A percentile compares a stretch with the other conserved stretches of the same genome.
These are phyloP conservation scores for Tethea ocularis DNA, from an alignment of 2,888 invertebrate genomes.

Conservation along the genomic window DNA sequence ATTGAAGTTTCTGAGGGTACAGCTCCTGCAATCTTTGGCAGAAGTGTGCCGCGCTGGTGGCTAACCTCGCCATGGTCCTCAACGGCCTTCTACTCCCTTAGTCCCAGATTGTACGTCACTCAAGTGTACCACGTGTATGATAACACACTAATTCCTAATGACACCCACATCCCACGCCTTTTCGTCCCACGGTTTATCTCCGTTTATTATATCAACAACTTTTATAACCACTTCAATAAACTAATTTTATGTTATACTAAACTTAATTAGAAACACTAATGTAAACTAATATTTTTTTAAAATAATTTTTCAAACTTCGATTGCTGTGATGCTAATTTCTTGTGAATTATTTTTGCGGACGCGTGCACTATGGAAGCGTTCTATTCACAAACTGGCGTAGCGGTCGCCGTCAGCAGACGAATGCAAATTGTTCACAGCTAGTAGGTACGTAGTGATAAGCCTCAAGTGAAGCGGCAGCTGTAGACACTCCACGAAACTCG, in stretches of 20 bases:
- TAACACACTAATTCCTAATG: conserved; percentile 40
- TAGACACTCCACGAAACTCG: conserved; percentile 2
- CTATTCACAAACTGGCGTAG: not conserved
- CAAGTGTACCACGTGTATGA: conserved; percentile 31
- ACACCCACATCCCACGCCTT: conserved; percentile 29
- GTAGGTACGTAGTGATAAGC: not conserved
- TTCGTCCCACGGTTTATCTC: conserved; percentile 29
- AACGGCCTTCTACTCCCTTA: conserved; percentile 1
- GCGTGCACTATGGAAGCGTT: conserved; percentile 5
- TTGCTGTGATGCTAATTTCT: not conserved
- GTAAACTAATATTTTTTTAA: not conserved
- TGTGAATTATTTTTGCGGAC: not conserved
- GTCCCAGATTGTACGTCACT: conserved; percentile 18
- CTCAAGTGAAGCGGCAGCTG: not conserved
- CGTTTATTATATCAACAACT: conserved; percentile 20
- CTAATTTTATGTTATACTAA: not conserved
- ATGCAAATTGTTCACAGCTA: conserved; percentile 4
- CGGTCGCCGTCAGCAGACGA: not conserved
- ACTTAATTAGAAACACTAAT: not conserved
- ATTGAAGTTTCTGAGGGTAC: conserved; percentile 66
- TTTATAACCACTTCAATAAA: conserved; percentile 7
- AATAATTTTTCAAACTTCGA: not conserved
- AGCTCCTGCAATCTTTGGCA: conserved; percentile 75
- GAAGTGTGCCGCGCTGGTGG: conserved; percentile 69
- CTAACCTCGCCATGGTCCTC: conserved; percentile 64